Evolutionary conservation across 2,888 invertebrate genomes (phyloP), one percentile per base, ranked within the genome.

Genomic region (Conchocele bisecta): DNA sequence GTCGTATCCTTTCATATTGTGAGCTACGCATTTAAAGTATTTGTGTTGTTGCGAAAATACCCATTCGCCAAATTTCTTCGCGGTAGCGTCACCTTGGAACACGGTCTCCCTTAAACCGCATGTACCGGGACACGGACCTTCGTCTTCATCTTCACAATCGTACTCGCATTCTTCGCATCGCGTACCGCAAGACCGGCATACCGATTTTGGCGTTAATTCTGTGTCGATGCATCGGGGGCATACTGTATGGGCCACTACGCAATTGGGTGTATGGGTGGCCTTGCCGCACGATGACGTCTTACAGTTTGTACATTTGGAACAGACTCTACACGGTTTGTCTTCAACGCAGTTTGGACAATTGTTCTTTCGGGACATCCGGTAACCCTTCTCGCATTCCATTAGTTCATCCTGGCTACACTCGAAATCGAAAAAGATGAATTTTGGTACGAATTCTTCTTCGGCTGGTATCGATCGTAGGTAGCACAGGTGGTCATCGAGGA

Each of bases 1-100:
- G 33, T 75, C 72, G 35, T 68, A 72, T 9, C 67, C 53, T 54
- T 72, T 73, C 51, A 67, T 58, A 31, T 71, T 71, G 39, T 72
- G 74, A 6, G 64, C 63, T 3, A 77, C 15, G 29, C 59, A 48
- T 9, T 46, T 64, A 33, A 44, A 68, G 13, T 48, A 44, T 54
- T 39, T 31, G 37, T 59, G 54, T 20, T 46, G 48, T 15, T 57
- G 50, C 0, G 59, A 20, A 46, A 71, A 71, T 1, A 75, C 20
- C 64, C 67, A 71, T 48, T 46, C 13, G 20, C 68, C 48, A 44
- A 76, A 61, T 17, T 50, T 42, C 9, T 26, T 13, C 5, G 53
- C 41, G 1, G 71, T 63, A 20, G 63, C 48, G 3, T 51, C 33
- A 7, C 68, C 70, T 37, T 48, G 13, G 50, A 75, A 71, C 11